Evolutionary conservation across 2,113 vertebrate genomes (phyloP), one percentile per base, ranked within the genome.

Genomic region (Poicephalus meyeri): DNA sequence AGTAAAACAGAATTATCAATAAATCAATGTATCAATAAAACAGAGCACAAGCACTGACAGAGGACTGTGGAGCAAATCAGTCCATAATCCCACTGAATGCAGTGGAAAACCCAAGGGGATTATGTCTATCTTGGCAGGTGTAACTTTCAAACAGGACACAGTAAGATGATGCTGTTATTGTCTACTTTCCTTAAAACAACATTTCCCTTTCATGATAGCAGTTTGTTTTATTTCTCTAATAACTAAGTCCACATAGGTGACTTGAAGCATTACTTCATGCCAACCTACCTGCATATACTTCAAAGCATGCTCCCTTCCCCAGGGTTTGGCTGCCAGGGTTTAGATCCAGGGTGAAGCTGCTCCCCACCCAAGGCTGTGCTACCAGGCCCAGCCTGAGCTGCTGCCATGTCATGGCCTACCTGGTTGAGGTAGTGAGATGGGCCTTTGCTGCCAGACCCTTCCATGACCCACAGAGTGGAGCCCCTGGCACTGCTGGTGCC

Each of bases 401-500:
- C 18, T 2, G 0, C 13, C 15, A 28, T 15, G 39, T 21, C 1
- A 0, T 1, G 1, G 11, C 21, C 8, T 65, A 13, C 24, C 21
- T 66, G 7, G 11, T 19, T 53, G 46, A 39, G 37, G 26, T 33
- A n/a, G 33, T 42, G 42, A 37, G 31, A 18, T 1, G 2, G 13
- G 2, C 11, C 8, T 6, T 39, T 28, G 16, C 13, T 65, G 3
- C 13, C 10, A 17, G 28, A 19, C 10, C 25, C 8, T 69, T 7
- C 8, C 19, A 13, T 13, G 4, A 10, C 2, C 8, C 18, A 21
- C 3, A 2, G 5, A 18, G 15, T 9, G 28, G 6, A 55, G 3
- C 3, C 11, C 8, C 9, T 0, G 0, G 2, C 13, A 19, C 23
- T 41, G 24, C 47, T 4, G 1, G 3, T 6, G 3, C 16, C 9